A percentile compares a stretch with the other conserved stretches of the same genome.
phyloP scores from a whole-genome alignment of 1,140 invertebrate genomes.

The Tetraneura akinire region DNA sequence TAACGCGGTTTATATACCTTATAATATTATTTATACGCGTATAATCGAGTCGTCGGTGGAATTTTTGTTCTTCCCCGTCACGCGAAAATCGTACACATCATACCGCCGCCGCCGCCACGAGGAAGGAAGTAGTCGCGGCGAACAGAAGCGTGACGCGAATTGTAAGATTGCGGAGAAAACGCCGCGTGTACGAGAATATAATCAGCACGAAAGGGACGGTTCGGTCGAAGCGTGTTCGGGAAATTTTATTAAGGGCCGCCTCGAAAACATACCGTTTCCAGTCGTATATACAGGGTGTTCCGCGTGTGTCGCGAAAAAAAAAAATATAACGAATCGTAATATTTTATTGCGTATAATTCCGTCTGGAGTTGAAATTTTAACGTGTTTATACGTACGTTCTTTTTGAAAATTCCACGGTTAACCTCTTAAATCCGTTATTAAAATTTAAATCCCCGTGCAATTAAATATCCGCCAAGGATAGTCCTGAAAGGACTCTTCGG shows the following conservation, averaged over 20 bases:
- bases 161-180: conserved; percentile 5
- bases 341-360: too few relatives aligned
- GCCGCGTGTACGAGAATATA: conserved; percentile 30
- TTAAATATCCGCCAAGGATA: too few relatives aligned
- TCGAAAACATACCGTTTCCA: background rate
- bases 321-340: too few relatives aligned
- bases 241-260: conserved; percentile 4
- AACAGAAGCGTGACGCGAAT: conserved; percentile 28
- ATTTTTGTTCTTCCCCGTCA: background rate
- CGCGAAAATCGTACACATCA: background rate
- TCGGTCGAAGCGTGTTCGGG: conserved; percentile 15
- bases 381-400: too few relatives aligned
- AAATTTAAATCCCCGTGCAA: too few relatives aligned
- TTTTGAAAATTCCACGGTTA: too few relatives aligned
- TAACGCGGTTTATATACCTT: too few relatives aligned
- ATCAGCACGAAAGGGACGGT: conserved; percentile 27
- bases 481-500: too few relatives aligned
- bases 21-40: too few relatives aligned
- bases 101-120: background rate
- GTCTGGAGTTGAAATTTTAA: too few relatives aligned
- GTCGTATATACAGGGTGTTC: background rate
- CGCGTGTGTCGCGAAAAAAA: too few relatives aligned
- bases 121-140: background rate
- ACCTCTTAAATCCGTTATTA: too few relatives aligned
- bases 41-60: background rate